Percentiles rank a stretch among this genome's conserved stretches.
Evolutionary conservation across 1,140 invertebrate genomes (phyloP).

Genomic region (Musca vetustissima): DNA sequence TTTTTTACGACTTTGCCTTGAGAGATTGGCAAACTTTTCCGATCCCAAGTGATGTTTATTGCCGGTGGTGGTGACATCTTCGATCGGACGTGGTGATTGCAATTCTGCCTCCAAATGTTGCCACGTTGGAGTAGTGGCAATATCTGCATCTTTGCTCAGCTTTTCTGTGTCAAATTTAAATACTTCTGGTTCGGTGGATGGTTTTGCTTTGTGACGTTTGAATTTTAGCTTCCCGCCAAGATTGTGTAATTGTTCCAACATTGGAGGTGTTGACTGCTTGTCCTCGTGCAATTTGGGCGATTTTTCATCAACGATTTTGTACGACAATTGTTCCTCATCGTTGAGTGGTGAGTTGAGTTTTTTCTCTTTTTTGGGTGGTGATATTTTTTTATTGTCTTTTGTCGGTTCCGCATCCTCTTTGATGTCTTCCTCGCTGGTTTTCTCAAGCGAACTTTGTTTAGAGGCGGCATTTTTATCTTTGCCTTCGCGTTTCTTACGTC

Average conservation of each 20-base stretch:
- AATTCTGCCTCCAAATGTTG: constrained; percentile 7
- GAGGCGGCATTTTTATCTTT: background rate
- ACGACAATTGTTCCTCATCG: constrained; percentile 34
- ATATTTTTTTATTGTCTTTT: background rate
- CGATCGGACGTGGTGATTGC: background rate
- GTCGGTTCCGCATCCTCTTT: background rate
- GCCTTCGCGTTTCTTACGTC: constrained; percentile 5
- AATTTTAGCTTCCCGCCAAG: constrained; percentile 49
- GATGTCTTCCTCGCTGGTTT: background rate
- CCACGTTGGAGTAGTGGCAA: constrained; percentile 15
- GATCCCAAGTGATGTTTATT: constrained; percentile 34
- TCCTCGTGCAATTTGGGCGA: constrained; percentile 32
- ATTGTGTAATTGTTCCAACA: constrained; percentile 20
- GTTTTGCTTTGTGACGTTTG: constrained; percentile 38
- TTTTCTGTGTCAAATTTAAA: constrained; percentile 50
- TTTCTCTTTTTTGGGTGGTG: background rate
- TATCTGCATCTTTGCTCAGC: constrained; percentile 30
- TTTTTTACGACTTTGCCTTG: constrained; percentile 50
- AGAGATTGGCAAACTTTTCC: constrained; percentile 44
- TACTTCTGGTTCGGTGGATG: constrained; percentile 35
- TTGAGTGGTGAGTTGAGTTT: constrained; percentile 16
- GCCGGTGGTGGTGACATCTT: constrained; percentile 31
- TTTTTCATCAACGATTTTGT: constrained; percentile 46
- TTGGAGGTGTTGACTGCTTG: constrained; percentile 27
- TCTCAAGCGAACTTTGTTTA: constrained; percentile 1